phyloP scores from a whole-genome alignment of 2,797 vertebrate genomes.

The Darevskia nairensis region DNA sequence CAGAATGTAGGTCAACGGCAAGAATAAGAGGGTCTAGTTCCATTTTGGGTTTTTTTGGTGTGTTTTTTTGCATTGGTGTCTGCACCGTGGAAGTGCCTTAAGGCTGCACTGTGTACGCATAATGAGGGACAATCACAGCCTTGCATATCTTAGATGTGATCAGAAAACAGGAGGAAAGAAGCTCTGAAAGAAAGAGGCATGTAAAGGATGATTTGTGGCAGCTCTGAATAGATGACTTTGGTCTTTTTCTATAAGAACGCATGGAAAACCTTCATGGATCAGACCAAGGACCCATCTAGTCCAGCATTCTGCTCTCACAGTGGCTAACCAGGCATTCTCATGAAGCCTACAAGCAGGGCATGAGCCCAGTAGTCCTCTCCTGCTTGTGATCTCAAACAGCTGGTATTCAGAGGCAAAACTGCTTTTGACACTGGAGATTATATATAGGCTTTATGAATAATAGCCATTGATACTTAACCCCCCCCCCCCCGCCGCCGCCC shows the following conservation, averaged over 20 bases:
- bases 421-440: background rate
- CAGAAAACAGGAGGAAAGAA: background rate
- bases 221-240: background rate
- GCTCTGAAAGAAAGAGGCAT: constrained; percentile 1
- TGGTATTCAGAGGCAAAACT: background rate
- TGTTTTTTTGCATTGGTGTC: background rate
- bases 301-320: no score
- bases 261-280: no score
- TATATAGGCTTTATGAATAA: background rate
- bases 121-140: constrained; percentile 15
- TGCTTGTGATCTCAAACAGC: no score
- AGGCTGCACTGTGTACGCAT: background rate
- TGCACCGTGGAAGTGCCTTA: constrained; percentile 11
- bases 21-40: background rate
- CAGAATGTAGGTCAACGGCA: constrained; percentile 36
- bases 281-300: no score
- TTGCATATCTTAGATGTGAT: constrained; percentile 15
- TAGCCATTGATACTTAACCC: no score
- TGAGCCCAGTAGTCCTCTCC: no score
- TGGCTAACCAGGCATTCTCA: no score
- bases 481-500: no score
- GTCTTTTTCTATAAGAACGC: background rate
- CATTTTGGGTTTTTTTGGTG: background rate
- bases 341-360: no score
- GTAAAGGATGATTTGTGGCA: constrained; percentile 10